These are phyloP conservation scores for Drosophila flavopinicola DNA, from an alignment of 2,888 invertebrate species.

Conservation along the genomic window DNA sequence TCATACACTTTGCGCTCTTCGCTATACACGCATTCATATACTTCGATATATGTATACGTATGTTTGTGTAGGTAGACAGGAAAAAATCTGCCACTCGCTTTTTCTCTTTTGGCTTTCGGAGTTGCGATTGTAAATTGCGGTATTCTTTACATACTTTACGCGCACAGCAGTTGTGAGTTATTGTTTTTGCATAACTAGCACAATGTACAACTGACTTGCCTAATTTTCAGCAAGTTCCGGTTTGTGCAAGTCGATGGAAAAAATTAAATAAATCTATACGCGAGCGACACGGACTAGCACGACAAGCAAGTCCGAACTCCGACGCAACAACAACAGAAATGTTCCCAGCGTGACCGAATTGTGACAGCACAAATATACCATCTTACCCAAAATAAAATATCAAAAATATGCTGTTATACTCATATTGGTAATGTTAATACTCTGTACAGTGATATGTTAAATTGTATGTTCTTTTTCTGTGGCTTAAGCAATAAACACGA, in stretches of 20 bases:
- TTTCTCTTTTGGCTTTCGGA: conserved; percentile 46
- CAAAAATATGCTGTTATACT: too few relatives aligned
- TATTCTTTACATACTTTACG: conserved; percentile 57
- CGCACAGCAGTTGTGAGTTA: conserved; percentile 47
- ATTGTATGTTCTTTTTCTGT: too few relatives aligned
- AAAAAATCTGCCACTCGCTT: conserved; percentile 77
- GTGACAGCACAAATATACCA: background rate
- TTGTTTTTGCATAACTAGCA: conserved; percentile 52
- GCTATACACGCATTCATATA: conserved; percentile 42
- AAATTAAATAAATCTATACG: conserved; percentile 58
- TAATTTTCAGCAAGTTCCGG: conserved; percentile 68
- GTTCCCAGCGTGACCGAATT: conserved; percentile 31
- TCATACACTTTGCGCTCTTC: conserved; percentile 40
- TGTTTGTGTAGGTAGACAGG: conserved; percentile 77
- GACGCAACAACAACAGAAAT: conserved; percentile 60
- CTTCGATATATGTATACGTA: conserved; percentile 44
- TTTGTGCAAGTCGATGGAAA: conserved; percentile 67
- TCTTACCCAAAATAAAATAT: background rate
- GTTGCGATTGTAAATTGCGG: conserved; percentile 34
- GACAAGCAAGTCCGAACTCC: conserved; percentile 54
- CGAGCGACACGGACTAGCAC: conserved; percentile 51
- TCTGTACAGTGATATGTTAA: too few relatives aligned
- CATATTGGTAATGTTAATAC: too few relatives aligned
- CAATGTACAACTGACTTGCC: conserved; percentile 62
- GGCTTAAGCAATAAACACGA: too few relatives aligned